Base-by-base conservation (phyloP, 2,113 vertebrate species). In the Cichladusa arquata region DNA sequence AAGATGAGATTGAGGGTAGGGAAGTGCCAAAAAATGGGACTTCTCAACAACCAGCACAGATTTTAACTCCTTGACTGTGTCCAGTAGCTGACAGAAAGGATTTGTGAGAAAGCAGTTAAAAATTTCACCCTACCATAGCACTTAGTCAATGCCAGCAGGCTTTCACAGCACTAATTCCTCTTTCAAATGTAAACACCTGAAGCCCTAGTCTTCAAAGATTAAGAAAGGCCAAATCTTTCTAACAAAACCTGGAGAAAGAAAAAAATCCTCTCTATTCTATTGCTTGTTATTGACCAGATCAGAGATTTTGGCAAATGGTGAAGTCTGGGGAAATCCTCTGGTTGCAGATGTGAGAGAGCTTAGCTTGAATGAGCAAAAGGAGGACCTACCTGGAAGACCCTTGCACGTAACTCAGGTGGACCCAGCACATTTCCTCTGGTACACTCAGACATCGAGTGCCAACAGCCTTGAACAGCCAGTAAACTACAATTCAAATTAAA, bases 381-480 rank as follows among this genome's bases (percentile, higher is more conserved):
- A 80, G 4, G 4, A 86, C 28, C n/a, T 47, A 8, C 7, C 3
- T 24, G 16, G 19, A 12, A 58, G 17, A 7, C 29, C 8, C 33
- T 16, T 11, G 28, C 22, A 34, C 0, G 0, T 24, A 65, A 29
- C 5, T 47, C 28, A 8, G 34, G 33, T 80, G 24, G 24, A 51
- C 6, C n/a, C 25, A 54, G 20, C 7, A 20, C 11, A 9, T 12
- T 24, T 53, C 19, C 28, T 36, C 11, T 58, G 56, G 15, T 38
- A 4, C 7, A 19, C 15, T n/a, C 23, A 82, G 38, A 36, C 7
- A 19, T 10, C 0, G 1, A 50, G 19, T 13, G 8, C 6, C 4
- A 23, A 5, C 33, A 80, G 9, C 14, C 50, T 13, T 36, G 11
- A 72, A 42, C 20, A 88, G 7, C 8, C 42, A 19, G 5, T 11